Conservation (phyloP, 2,888 invertebrate species). For the Agriotes lineatus region DNA sequence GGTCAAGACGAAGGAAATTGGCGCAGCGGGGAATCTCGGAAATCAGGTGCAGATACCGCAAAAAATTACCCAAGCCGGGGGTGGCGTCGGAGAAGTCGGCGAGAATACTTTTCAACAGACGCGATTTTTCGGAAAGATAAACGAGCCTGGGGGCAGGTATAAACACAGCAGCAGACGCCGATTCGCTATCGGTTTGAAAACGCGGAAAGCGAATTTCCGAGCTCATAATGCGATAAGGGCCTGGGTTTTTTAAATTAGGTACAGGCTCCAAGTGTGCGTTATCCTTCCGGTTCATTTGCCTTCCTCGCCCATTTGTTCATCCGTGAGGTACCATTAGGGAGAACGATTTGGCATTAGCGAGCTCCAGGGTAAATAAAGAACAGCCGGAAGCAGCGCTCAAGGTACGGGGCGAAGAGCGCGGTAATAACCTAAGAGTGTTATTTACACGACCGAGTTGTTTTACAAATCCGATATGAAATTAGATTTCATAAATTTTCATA, state of each 20-base stretch:
- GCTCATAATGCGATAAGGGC: conserved; percentile 3
- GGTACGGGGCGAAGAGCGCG: no score
- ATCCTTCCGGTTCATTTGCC: conserved; percentile 5
- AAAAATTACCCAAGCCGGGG: no score
- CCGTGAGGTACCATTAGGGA: conserved; percentile 1
- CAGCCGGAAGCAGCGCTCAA: no score
- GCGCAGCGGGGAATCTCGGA: not conserved
- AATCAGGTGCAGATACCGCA: not conserved
- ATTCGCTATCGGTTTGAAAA: conserved; percentile 3
- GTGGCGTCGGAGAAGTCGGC: no score
- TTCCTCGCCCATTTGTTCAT: not conserved
- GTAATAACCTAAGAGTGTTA: no score
- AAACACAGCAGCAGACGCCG: no score
- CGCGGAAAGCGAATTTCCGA: conserved; percentile 10
- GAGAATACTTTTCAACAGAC: no score
- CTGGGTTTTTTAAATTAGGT: conserved; percentile 6
- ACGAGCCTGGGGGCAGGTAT: no score
- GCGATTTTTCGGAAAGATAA: no score
- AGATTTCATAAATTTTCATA: conserved; percentile 10
- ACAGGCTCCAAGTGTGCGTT: not conserved
- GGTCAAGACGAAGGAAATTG: conserved; percentile 33
- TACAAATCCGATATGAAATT: not conserved
- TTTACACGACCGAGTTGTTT: not conserved
- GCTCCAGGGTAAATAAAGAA: not conserved
- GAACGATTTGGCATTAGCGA: not conserved